Evolutionary conservation across 23 tunicate genomes (phyloP).

Genomic region (Phallusia fumigata): DNA sequence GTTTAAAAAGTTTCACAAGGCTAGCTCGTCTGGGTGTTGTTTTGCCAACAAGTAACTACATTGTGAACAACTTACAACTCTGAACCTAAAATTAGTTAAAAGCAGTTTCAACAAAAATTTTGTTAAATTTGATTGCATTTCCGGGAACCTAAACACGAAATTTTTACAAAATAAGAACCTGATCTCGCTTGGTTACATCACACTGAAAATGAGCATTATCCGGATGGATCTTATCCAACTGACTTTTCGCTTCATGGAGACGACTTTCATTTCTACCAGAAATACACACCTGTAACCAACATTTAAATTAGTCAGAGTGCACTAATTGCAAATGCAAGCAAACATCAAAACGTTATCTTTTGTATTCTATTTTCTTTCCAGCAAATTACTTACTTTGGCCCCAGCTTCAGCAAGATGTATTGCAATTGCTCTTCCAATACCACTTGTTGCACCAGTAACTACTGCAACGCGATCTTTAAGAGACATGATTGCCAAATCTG

Average conservation of each 20-base stretch:
- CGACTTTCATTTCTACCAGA: slow-evolving; percentile 71
- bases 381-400: slow-evolving; percentile 59
- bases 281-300: slow-evolving; percentile 70
- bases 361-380: no score
- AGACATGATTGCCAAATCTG: slow-evolving; percentile 8
- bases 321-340: neutral
- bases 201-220: slow-evolving; percentile 35
- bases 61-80: no score
- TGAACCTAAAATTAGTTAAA: no score
- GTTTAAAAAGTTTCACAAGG: no score
- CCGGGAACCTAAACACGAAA: no score
- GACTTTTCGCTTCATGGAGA: slow-evolving; percentile 40
- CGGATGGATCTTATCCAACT: slow-evolving; percentile 39
- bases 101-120: no score
- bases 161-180: slow-evolving; percentile 26
- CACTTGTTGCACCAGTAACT: slow-evolving; percentile 94
- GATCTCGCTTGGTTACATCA: slow-evolving; percentile 71
- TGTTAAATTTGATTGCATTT: no score
- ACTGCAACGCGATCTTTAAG: slow-evolving; percentile 68
- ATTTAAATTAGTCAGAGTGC: neutral
- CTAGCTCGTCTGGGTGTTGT: no score
- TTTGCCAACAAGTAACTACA: no score
- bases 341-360: no score
- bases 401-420: slow-evolving; percentile 65
- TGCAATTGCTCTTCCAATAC: slow-evolving; percentile 86